Evolutionary conservation across 2,888 invertebrate species (phyloP), one percentile per base, ranked within the genome.

Genomic region (Lasiommata megera): DNA sequence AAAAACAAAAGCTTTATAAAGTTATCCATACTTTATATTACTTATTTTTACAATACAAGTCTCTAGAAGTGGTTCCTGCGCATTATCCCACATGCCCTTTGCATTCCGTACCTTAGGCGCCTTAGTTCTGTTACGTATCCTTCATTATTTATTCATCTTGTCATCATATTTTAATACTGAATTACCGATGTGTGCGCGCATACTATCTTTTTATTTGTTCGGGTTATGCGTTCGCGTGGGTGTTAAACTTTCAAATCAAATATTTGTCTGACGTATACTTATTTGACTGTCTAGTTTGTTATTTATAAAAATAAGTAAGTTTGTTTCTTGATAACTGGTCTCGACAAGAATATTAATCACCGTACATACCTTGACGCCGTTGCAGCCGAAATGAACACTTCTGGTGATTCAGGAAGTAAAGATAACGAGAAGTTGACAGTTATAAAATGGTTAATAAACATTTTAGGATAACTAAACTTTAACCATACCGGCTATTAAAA

Each of bases 331-430:
- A 23, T 12, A 48, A 48, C 17, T 48, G 18, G 48, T 37, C 48
- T 23, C 18, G 18, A 12, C 48, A 14, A 48, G 36, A 48, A 23
- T 48, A 48, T 48, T 37, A 23, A 48, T 48, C 37, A 18, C 9
- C 18, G 31, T 31, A 47, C 31, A 47, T 12, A 28, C 43, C 3
- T 34, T 47, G 46, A 34, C 8, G 46, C n/a, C 17, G 16, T 47
- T 47, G 31, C 52, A 53, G 46, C 56, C 37, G 51, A 56, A 64
- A 57, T 54, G 58, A 57, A 50, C 40, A 54, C 41, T 47, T 37
- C 28, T 44, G 59, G 17, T 6, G n/a, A 14, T 58, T 41, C 58
- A 46, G 47, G 51, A 62, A 54, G 60, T 50, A 54, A 17, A 57
- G 59, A 59, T 61, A 59, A 51, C 53, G 54, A 47, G 37, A 48